A percentile compares a stretch with the other conserved stretches of the same genome.
These are phyloP conservation scores for Dipodomys ordii DNA, from an alignment of 2,113 vertebrate genomes.

Conservation along the genomic window DNA sequence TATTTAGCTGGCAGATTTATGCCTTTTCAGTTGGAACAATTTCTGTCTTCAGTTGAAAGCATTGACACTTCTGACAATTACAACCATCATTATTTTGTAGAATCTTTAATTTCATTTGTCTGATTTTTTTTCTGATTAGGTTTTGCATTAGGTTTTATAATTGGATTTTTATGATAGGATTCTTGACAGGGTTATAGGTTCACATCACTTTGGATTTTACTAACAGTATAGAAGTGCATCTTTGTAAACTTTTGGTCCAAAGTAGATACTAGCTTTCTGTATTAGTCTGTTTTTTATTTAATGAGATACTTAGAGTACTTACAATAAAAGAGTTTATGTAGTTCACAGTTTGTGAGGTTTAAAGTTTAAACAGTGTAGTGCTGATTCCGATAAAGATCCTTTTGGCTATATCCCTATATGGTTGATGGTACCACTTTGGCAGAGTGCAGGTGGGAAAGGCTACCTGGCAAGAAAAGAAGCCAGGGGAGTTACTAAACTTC, in stretches of 20 bases:
- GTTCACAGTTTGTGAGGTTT: not conserved
- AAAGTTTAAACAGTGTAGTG: not conserved
- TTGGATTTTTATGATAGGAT: constrained; percentile 23
- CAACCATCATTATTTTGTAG: constrained; percentile 40
- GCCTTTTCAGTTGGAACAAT: not conserved
- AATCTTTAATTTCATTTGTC: constrained; percentile 40
- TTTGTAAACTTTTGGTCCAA: constrained; percentile 8
- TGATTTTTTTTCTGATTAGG: not conserved
- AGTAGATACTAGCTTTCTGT: not conserved
- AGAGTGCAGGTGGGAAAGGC: not conserved
- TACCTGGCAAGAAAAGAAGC: not conserved
- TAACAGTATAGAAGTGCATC: not conserved
- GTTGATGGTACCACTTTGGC: too few species aligned
- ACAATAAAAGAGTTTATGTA: not conserved
- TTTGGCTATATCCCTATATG: not conserved
- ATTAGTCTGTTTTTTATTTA: not conserved
- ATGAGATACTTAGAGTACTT: not conserved
- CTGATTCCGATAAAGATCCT: not conserved
- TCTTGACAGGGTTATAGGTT: not conserved
- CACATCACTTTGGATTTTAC: too few species aligned
- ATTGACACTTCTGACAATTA: constrained; percentile 33
- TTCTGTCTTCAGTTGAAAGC: constrained; percentile 37
- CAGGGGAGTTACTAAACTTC: not conserved
- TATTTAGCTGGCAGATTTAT: constrained; percentile 1
- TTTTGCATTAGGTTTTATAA: constrained; percentile 6